phyloP scores from a whole-genome alignment of 2,888 invertebrate species.

The Dolichomitus sp. region DNA sequence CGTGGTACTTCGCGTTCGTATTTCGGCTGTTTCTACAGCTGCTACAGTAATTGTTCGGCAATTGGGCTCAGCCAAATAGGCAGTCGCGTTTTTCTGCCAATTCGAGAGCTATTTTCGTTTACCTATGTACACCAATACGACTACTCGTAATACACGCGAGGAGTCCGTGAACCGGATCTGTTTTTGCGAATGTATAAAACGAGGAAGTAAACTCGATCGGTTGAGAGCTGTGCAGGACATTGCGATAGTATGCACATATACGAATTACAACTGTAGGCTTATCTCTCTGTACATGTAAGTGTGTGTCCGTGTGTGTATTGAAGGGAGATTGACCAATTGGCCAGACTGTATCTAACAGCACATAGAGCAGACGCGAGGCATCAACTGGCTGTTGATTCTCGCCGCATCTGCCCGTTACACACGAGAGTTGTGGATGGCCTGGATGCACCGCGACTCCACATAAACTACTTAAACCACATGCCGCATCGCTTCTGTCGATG shows the following conservation, averaged over 20 bases:
- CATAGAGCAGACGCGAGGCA: conserved; percentile 56
- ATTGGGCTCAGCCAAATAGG: conserved; percentile 63
- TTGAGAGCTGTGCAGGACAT: conserved; percentile 14
- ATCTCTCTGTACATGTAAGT: background rate
- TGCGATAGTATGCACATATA: conserved; percentile 1
- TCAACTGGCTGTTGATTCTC: conserved; percentile 72
- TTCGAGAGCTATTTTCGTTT: conserved; percentile 37
- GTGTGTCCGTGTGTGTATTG: conserved; percentile 3
- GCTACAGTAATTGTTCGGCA: conserved; percentile 67
- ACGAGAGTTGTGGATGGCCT: conserved; percentile 25
- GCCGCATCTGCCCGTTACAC: conserved; percentile 8
- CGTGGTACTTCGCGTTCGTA: background rate
- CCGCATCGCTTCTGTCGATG: conserved; percentile 22
- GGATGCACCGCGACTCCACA: conserved; percentile 19
- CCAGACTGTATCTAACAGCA: conserved; percentile 66
- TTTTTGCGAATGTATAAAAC: conserved; percentile 28
- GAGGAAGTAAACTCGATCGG: conserved; percentile 30
- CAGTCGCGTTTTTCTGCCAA: conserved; percentile 31
- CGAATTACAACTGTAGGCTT: background rate
- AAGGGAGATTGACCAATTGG: conserved; percentile 74
- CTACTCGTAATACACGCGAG: background rate
- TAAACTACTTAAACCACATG: conserved; percentile 40
- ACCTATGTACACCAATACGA: background rate
- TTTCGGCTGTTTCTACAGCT: conserved; percentile 12
- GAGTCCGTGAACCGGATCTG: conserved; percentile 3